phyloP scores from a whole-genome alignment of 2,888 invertebrate species.

The Neoitamus cyanurus region DNA sequence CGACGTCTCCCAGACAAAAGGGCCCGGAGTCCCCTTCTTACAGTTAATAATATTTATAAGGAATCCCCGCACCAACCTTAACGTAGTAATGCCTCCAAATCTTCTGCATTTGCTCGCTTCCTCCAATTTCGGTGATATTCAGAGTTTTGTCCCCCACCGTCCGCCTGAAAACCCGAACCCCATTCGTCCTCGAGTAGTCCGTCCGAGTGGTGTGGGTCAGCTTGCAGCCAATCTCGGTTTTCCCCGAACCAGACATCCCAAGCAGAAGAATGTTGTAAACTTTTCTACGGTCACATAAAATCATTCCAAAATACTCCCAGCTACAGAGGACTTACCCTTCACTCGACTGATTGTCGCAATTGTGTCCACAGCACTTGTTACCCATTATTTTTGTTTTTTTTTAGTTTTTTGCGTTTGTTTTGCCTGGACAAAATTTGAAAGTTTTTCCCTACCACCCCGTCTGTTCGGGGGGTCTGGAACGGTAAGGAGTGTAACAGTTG shows the following conservation, averaged over 20 bases:
- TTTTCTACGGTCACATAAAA: not conserved
- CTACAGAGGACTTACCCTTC: not conserved
- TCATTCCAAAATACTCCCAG: not conserved
- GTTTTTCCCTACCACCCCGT: not conserved
- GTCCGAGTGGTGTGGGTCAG: constrained; percentile 56
- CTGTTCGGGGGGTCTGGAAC: no score
- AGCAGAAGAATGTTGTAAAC: constrained; percentile 59
- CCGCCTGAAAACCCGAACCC: constrained; percentile 58
- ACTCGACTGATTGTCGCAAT: not conserved
- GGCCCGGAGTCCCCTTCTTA: no score
- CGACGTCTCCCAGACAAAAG: no score
- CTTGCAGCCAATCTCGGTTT: constrained; percentile 61
- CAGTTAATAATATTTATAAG: no score
- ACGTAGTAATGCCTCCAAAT: constrained; percentile 63
- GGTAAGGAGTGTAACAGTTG: no score
- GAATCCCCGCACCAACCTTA: constrained; percentile 57
- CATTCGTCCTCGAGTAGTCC: constrained; percentile 60
- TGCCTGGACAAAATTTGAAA: not conserved
- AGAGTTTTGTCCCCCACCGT: constrained; percentile 50
- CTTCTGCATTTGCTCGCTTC: constrained; percentile 61
- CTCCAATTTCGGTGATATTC: constrained; percentile 62
- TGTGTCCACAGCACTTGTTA: not conserved
- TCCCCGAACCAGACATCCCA: constrained; percentile 60
- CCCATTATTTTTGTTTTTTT: not conserved
- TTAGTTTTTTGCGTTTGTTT: not conserved